Evolutionary conservation across 2,797 vertebrate genomes (phyloP).

Genomic region (Mus caroli): DNA sequence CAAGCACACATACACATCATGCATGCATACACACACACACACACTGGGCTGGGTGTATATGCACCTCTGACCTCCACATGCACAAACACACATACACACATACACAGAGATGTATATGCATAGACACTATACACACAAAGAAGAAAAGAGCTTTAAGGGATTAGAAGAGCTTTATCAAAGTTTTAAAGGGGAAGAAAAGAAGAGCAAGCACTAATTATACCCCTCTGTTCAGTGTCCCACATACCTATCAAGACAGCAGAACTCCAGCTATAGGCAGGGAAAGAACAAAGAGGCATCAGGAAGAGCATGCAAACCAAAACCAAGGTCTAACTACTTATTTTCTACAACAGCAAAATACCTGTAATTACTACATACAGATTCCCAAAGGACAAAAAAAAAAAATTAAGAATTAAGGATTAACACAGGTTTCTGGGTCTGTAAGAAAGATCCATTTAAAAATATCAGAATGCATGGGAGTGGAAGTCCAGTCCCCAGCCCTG

Average conservation of each 20-base stretch:
- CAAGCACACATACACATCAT: background rate
- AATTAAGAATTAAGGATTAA: constrained; percentile 4
- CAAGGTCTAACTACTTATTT: constrained; percentile 20
- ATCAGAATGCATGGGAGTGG: background rate
- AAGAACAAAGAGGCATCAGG: background rate
- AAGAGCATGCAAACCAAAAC: background rate
- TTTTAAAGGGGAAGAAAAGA: constrained; percentile 28
- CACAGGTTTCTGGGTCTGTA: constrained; percentile 19
- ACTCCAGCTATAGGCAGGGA: constrained; percentile 3
- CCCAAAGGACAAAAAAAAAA: background rate
- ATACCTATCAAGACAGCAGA: background rate
- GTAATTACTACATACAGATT: background rate
- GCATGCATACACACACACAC: background rate
- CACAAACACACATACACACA: background rate
- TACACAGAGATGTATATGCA: background rate
- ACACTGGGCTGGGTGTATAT: too few species aligned
- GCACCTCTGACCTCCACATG: background rate
- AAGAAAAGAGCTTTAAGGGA: background rate
- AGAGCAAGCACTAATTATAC: background rate
- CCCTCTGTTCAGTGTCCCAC: background rate
- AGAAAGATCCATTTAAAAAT: constrained; percentile 2
- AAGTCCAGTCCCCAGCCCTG: too few species aligned
- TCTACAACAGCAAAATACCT: background rate
- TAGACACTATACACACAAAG: background rate
- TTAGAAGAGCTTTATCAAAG: background rate